Evolutionary conservation across 2,888 invertebrate genomes (phyloP), one percentile per base, ranked within the genome.

Genomic region (Cheilosia grossa): DNA sequence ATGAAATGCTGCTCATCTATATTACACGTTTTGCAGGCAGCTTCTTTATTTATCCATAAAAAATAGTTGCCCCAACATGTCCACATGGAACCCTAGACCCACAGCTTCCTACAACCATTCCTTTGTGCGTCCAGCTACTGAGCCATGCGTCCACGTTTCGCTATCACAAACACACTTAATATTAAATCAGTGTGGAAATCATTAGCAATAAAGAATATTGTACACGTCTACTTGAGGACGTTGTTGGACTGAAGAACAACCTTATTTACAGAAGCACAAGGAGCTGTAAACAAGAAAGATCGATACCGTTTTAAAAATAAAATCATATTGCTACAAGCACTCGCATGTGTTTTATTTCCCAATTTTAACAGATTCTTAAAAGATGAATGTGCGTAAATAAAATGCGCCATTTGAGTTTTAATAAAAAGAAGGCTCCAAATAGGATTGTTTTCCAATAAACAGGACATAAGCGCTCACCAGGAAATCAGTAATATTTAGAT

Each of bases 171-270:
- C n/a, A 64, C 51, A 51, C 40, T 33, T 47, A 67, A 54, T 67
- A 42, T 30, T 44, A 21, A 40, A 59, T 72, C 59, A 61, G 53
- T 54, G 30, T 51, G 53, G 53, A 27, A 61, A 72, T 44, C 72
- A 72, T 72, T 54, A 53, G 72, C 61, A 63, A 72, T 72, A 72
- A 72, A 72, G 61, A 61, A 21, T 42, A 72, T 72, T n/a, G 17
- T n/a, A 17, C 7, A 44, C 54, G 53, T 44, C 61, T 15, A 61
- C 61, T 53, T 33, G 42, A 53, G n/a, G n/a, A n/a, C n/a, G n/a
- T n/a, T n/a, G n/a, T n/a, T n/a, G n/a, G n/a, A n/a, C n/a, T n/a
- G n/a, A n/a, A 30, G 2, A 30, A 72, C 72, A 61, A 61, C 19
- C 72, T 53, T 49, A 42, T 59, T 72, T 72, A 40, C 72, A 53